Conservation (phyloP, 2,888 invertebrate species). For the Loripinus fragilis region DNA sequence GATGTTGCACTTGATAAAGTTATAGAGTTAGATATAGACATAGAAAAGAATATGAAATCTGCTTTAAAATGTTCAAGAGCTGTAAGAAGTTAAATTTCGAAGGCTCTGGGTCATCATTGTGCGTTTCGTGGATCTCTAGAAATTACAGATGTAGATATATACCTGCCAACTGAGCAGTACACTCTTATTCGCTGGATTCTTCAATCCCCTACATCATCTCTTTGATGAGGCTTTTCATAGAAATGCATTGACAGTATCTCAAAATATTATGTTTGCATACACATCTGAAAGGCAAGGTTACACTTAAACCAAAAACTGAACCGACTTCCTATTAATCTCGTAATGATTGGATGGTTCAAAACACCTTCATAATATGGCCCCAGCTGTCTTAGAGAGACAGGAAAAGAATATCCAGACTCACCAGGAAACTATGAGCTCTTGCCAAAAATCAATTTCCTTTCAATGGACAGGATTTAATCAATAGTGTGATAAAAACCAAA, state of each 20-base stretch:
- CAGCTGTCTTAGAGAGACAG: neutral
- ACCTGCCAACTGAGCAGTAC: neutral
- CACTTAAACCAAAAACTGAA: too few species aligned
- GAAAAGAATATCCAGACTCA: neutral
- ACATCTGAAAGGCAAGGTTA: too few species aligned
- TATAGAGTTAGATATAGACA: neutral
- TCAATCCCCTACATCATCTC: neutral
- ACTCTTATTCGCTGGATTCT: neutral
- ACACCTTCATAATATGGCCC: neutral
- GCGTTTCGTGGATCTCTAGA: neutral
- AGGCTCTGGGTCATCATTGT: neutral
- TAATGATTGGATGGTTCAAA: too few species aligned
- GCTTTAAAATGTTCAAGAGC: neutral
- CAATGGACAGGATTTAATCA: constrained; percentile 6
- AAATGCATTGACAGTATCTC: neutral
- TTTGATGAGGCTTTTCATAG: neutral
- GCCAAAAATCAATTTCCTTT: constrained; percentile 6
- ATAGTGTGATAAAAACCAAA: constrained; percentile 23
- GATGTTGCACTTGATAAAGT: neutral
- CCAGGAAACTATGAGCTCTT: neutral
- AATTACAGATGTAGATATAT: neutral
- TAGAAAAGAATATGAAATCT: neutral
- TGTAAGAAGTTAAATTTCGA: neutral
- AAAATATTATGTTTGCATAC: too few species aligned
- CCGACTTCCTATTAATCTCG: neutral